Percentiles rank a stretch among this genome's conserved stretches.
Evolutionary conservation across 1,140 invertebrate species (phyloP).

Genomic region (Zaprionus camerounensis): DNA sequence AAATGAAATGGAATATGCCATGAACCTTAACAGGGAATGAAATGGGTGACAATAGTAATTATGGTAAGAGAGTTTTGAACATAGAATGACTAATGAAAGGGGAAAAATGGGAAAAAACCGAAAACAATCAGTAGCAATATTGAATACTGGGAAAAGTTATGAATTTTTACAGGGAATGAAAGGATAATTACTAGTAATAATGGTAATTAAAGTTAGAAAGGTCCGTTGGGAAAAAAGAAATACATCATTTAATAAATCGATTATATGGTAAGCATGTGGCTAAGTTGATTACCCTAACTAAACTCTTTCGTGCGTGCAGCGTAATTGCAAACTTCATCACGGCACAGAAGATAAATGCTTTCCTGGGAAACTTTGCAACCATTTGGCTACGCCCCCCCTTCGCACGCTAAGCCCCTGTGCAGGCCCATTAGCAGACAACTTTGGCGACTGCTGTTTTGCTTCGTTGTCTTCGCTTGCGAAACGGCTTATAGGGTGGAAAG

Average conservation of each 20-base stretch:
- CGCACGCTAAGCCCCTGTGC: conserved; percentile 12
- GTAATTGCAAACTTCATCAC: background rate
- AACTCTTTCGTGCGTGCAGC: background rate
- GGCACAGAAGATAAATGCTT: background rate
- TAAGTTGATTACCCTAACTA: background rate
- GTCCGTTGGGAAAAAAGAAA: background rate
- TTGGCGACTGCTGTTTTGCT: conserved; percentile 29
- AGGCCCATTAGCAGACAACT: conserved; percentile 32
- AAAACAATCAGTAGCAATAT: background rate
- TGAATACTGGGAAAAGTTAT: background rate
- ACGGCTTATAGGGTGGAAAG: background rate
- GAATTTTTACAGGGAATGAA: background rate
- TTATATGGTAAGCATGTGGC: background rate
- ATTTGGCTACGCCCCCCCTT: conserved; percentile 1
- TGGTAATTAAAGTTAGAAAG: background rate
- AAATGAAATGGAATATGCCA: background rate
- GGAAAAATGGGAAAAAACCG: background rate
- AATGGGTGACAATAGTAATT: background rate
- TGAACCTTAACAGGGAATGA: background rate
- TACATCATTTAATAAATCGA: background rate
- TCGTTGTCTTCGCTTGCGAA: conserved; percentile 12
- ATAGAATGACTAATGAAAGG: too few relatives aligned
- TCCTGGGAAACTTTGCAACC: background rate
- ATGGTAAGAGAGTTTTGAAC: background rate
- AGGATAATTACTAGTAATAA: background rate